Evolutionary conservation across 2,797 vertebrate genomes (phyloP).

Genomic region (Dipus sagitta): DNA sequence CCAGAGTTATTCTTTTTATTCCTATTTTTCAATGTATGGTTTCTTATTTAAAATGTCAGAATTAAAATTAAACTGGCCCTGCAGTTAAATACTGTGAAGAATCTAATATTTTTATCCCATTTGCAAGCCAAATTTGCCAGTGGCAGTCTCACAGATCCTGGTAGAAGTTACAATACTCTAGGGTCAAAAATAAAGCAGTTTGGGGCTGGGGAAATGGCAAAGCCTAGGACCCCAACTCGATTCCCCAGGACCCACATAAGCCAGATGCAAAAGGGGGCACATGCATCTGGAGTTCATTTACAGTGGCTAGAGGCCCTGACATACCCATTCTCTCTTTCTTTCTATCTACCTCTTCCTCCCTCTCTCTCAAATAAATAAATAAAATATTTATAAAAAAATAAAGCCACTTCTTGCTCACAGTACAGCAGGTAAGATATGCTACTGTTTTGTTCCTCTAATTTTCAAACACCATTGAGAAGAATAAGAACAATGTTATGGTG

Average conservation of each 20-base stretch:
- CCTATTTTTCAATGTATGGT: background rate
- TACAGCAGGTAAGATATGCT: background rate
- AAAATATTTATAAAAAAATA: background rate
- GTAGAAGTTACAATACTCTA: background rate
- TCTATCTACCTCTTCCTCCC: no score
- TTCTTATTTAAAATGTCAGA: slow-evolving; percentile 6
- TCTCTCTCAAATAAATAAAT: no score
- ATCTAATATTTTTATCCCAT: slow-evolving; percentile 1
- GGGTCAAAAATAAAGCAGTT: slow-evolving; percentile 24
- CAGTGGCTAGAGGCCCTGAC: no score
- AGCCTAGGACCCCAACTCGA: no score
- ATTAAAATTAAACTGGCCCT: background rate
- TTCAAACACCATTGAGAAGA: slow-evolving; percentile 47
- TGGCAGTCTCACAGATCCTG: slow-evolving; percentile 33
- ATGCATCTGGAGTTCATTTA: no score
- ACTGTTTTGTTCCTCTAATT: background rate
- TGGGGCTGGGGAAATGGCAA: no score
- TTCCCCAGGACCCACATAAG: no score
- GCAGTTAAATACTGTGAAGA: slow-evolving; percentile 13
- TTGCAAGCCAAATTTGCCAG: background rate
- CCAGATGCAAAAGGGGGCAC: no score
- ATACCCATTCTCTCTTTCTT: no score
- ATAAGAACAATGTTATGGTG: background rate
- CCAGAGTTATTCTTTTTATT: background rate
- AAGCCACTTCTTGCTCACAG: background rate